Evolutionary conservation across 2,113 vertebrate species (phyloP), one percentile per base, ranked within the genome.

Genomic region (Forbesichthys papilliferus): DNA sequence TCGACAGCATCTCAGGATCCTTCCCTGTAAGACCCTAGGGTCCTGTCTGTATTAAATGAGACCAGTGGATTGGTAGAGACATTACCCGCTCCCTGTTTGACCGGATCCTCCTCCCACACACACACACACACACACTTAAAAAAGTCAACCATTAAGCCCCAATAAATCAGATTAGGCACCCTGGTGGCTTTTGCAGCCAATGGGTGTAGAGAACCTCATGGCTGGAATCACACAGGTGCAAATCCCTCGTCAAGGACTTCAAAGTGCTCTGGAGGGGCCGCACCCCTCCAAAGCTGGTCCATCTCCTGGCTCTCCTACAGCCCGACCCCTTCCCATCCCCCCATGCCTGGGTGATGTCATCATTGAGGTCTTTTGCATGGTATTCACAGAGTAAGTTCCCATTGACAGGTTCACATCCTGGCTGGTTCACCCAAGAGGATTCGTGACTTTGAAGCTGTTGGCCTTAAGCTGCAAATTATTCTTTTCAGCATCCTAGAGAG

Each of bases 401-500:
- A 96, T 93, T 95, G 95, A 97, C 95, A 94, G 95, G 93, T 95
- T 96, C 87, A 94, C 92, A 93, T 91, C 94, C 95, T 92, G 91
- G 93, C 92, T 89, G 86, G 87, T 91, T 74, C 92, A 90, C 96
- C 95, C 95, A 88, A 83, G 95, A 95, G 95, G 91, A 95, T 96
- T 94, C 91, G 93, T 93, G 92, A 93, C 96, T 98, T 98, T 98
- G 95, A 98, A 96, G 95, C 92, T 96, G 94, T 96, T 95, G 94
- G 94, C 94, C 96, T 95, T 96, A 95, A 98, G 95, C 95, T 89
- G 90, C 93, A 93, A 95, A 96, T 96, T 94, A 95, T 95, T 95
- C 94, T 95, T 94, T 94, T 92, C 84, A 84, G 94, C 92, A 93
- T 96, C 94, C 94, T 95, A 79, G 67, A 48, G 81, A 79, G 93